Evolutionary conservation across 2,113 vertebrate species (phyloP), one percentile per base, ranked within the genome.

Genomic region (Siniperca knerii): DNA sequence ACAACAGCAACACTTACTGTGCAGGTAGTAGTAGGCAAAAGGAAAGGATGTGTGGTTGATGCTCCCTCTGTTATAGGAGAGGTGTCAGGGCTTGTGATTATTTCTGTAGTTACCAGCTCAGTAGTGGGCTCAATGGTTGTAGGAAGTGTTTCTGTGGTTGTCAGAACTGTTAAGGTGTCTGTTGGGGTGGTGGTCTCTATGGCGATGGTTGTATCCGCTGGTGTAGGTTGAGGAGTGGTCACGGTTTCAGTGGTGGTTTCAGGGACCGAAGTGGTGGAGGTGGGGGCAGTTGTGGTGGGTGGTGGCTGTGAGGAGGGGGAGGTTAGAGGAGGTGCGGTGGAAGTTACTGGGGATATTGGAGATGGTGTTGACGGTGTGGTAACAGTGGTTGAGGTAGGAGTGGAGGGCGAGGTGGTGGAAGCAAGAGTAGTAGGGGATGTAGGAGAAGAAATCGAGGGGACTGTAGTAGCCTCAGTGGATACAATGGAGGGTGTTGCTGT

Each of bases 11-110:
- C 46, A 80, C 95, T 94, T 89, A 96, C 96, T 68, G 93, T 96
- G 85, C 96, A 96, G 20, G 94, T 92, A 3, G 93, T 84, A 1
- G 95, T 96, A 60, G 96, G 93, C 70, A 92, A 62, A 18, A 95
- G 12, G 13, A 95, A 92, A 0, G 93, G 90, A 64, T 87, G 87
- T 8, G 82, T 80, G 25, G 92, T 94, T 66, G 91, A 85, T 52
- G 70, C 23, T 46, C 91, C 88, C 58, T 92, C 90, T 40, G 88
- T 83, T 6, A 77, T 66, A 10, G 84, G 61, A 57, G 89, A 82
- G n/a, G 88, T 84, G 33, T 82, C 80, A 0, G 92, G 87, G 46
- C 91, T 90, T 52, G 90, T 87, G 66, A 79, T 55, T 33, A 71
- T 75, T 84, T 92, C 86, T 10, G 88, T 92, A 23, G 92, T 89